A percentile compares a stretch with the other conserved stretches of the same genome.
Evolutionary conservation across 2,888 invertebrate species (phyloP).

Genomic region (Clanis bilineata): DNA sequence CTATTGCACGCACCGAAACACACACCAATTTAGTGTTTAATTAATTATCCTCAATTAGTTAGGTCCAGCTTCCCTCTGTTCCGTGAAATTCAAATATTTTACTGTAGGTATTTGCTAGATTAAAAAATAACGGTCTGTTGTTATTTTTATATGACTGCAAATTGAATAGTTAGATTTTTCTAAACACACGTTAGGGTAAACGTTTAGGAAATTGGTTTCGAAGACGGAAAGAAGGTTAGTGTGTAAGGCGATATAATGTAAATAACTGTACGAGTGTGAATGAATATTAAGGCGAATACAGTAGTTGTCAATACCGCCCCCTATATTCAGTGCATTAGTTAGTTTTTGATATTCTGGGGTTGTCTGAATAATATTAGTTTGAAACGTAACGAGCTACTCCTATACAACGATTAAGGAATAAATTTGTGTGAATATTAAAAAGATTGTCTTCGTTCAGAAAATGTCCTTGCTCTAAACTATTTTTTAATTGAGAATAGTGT

Average conservation of each 20-base stretch:
- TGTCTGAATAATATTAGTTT: constrained; percentile 23
- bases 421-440: constrained; percentile 20
- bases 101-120: constrained; percentile 75
- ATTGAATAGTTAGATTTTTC: constrained; percentile 75
- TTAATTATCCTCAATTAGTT: constrained; percentile 56
- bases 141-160: constrained; percentile 82
- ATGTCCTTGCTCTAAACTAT: not conserved
- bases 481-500: not conserved
- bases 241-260: constrained; percentile 21
- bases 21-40: constrained; percentile 71
- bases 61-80: constrained; percentile 72
- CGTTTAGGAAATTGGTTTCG: constrained; percentile 27
- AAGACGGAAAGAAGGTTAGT: constrained; percentile 29
- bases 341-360: not conserved
- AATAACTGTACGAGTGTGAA: not conserved
- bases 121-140: constrained; percentile 65
- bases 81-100: constrained; percentile 65
- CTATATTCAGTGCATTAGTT: not conserved
- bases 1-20: constrained; percentile 79
- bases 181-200: constrained; percentile 67
- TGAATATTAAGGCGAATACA: constrained; percentile 1
- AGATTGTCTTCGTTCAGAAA: not conserved
- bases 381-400: constrained; percentile 64
- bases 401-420: constrained; percentile 69
- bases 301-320: constrained; percentile 7